phyloP scores from a whole-genome alignment of 92 coral and sea anemone genomes.

The Phenganax stokvisi region DNA sequence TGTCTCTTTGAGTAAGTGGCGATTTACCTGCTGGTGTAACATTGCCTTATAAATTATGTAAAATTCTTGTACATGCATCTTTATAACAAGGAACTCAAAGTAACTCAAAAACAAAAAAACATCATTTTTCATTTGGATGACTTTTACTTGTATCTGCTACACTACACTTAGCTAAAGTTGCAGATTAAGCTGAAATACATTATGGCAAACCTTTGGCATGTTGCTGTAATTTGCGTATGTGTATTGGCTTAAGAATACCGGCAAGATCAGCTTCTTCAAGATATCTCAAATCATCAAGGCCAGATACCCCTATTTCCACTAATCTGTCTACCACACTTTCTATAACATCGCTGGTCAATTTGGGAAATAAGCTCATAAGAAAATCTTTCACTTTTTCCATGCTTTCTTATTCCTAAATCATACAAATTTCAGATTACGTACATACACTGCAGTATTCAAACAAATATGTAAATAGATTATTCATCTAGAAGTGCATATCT shows the following conservation, averaged over 20 bases:
- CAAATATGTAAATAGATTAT: neutral
- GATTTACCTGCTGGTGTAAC: neutral
- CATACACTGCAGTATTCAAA: too few species aligned
- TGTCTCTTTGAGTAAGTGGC: constrained; percentile 16
- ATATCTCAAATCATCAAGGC: constrained; percentile 8
- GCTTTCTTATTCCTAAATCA: neutral
- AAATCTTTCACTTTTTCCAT: constrained; percentile 8
- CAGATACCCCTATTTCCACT: constrained; percentile 9
- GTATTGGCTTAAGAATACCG: constrained; percentile 20
- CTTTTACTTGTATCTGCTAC: too few species aligned
- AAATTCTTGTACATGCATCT: neutral
- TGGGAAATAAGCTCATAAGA: constrained; percentile 9
- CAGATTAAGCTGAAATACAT: neutral
- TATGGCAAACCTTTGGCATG: constrained; percentile 2
- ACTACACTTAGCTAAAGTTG: neutral
- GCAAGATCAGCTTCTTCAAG: constrained; percentile 22
- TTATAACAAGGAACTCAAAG: neutral
- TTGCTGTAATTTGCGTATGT: constrained; percentile 12
- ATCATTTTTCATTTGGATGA: too few species aligned
- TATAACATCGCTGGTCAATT: constrained; percentile 2
- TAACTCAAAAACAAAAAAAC: too few species aligned
- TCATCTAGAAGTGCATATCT: constrained; percentile 12
- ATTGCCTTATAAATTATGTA: constrained; percentile 16
- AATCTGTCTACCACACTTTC: neutral
- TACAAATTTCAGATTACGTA: too few species aligned